phyloP scores from a whole-genome alignment of 2,113 vertebrate species.

The Talpa occidentalis region DNA sequence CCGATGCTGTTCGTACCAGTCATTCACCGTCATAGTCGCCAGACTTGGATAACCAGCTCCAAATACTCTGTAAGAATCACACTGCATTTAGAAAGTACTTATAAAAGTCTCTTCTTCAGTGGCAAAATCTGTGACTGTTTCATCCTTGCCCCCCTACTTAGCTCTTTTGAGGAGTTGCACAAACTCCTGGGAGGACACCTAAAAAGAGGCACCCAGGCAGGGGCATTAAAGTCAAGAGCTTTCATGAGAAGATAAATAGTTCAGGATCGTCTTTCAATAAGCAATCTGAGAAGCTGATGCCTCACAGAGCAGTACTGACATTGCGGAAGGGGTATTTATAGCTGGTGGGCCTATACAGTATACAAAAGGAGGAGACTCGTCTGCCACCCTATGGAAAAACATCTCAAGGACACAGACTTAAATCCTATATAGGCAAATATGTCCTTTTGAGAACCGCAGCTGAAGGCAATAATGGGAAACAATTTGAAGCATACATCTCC shows the following conservation, averaged over 20 bases:
- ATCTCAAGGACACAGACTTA: constrained; percentile 39
- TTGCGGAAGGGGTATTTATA: neutral
- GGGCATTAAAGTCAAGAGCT: neutral
- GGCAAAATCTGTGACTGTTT: neutral
- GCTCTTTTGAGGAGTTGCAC: neutral
- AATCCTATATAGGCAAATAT: neutral
- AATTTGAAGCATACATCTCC: neutral
- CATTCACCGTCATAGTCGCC: constrained; percentile 95
- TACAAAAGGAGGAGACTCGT: neutral
- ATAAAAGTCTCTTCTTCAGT: constrained; percentile 44
- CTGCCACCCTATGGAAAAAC: neutral
- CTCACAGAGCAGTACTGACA: neutral
- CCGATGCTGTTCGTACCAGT: constrained; percentile 95
- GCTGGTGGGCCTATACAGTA: neutral
- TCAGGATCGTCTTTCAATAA: constrained; percentile 15
- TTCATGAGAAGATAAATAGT: constrained; percentile 26
- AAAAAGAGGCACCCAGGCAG: constrained; percentile 20
- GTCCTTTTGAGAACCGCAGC: neutral
- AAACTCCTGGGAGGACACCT: neutral
- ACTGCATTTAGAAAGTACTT: constrained; percentile 44
- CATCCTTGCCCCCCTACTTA: neutral
- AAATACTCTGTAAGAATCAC: constrained; percentile 90
- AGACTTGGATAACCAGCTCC: constrained; percentile 95
- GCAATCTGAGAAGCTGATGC: neutral
- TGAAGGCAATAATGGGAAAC: neutral